These are phyloP conservation scores for Diuraphis noxia DNA, from an alignment of 1,140 invertebrate species.

Conservation along the genomic window DNA sequence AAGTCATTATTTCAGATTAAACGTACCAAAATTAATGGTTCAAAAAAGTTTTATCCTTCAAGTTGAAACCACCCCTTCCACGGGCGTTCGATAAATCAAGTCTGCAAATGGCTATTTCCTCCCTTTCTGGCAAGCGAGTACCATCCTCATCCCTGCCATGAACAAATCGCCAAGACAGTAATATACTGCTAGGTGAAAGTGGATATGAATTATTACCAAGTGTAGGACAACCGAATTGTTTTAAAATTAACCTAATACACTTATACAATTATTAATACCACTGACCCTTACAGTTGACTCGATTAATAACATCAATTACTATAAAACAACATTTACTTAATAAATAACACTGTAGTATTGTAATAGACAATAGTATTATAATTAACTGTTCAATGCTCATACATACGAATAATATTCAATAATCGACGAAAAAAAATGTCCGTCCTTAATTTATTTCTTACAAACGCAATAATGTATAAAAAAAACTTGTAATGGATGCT, in stretches of 20 bases:
- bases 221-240: not conserved
- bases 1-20: conserved; percentile 47
- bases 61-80: conserved; percentile 5
- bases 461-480: not conserved
- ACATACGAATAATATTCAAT: not conserved
- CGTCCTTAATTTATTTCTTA: too few species aligned
- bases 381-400: not conserved
- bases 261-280: not conserved
- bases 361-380: not conserved
- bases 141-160: not conserved
- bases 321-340: not conserved
- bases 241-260: conserved; percentile 19
- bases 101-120: not conserved
- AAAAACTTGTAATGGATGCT: not conserved
- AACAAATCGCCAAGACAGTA: conserved; percentile 24
- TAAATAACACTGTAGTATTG: not conserved
- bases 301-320: not conserved
- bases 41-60: conserved; percentile 40
- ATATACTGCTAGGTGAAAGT: not conserved
- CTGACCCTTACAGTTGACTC: not conserved
- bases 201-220: conserved; percentile 32
- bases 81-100: conserved; percentile 46
- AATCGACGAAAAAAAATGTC: not conserved
- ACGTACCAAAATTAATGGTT: conserved; percentile 45
- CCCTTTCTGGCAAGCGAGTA: not conserved